Evolutionary conservation across 2,888 invertebrate species (phyloP).

Genomic region (Bembecia ichneumoniformis): DNA sequence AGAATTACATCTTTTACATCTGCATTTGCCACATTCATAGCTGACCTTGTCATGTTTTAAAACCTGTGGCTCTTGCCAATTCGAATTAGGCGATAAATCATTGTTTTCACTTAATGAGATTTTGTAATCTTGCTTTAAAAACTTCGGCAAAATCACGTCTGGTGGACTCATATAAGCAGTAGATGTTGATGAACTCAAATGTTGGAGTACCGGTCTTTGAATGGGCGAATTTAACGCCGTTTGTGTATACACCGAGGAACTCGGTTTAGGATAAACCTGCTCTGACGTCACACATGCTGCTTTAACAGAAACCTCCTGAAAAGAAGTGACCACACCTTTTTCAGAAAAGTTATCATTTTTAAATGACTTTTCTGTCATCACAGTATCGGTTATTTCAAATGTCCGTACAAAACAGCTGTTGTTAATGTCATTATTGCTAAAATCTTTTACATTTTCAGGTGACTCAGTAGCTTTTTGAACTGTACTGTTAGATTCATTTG

Average conservation of each 20-base stretch:
- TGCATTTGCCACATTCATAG: constrained; percentile 16
- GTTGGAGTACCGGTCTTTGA: constrained; percentile 40
- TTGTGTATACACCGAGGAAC: constrained; percentile 52
- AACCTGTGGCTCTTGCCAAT: background rate
- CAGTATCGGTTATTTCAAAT: background rate
- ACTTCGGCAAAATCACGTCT: constrained; percentile 49
- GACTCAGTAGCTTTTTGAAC: background rate
- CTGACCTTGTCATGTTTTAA: background rate
- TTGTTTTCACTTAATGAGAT: background rate
- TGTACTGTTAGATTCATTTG: background rate
- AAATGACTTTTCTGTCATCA: constrained; percentile 1
- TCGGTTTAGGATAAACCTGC: constrained; percentile 17
- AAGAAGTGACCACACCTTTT: constrained; percentile 28
- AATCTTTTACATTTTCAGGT: background rate
- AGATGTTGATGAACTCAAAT: constrained; percentile 65
- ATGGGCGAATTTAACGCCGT: constrained; percentile 42
- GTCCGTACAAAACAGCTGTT: background rate
- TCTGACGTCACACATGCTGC: constrained; percentile 18
- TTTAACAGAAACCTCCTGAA: constrained; percentile 21
- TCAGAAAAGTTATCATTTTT: constrained; percentile 14
- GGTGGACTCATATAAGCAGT: constrained; percentile 69
- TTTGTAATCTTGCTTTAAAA: constrained; percentile 24
- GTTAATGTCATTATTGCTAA: background rate
- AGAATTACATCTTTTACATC: constrained; percentile 25
- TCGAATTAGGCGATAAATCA: background rate